Conservation (phyloP, 2,888 invertebrate genomes). For the Aphidoletes aphidimyza region DNA sequence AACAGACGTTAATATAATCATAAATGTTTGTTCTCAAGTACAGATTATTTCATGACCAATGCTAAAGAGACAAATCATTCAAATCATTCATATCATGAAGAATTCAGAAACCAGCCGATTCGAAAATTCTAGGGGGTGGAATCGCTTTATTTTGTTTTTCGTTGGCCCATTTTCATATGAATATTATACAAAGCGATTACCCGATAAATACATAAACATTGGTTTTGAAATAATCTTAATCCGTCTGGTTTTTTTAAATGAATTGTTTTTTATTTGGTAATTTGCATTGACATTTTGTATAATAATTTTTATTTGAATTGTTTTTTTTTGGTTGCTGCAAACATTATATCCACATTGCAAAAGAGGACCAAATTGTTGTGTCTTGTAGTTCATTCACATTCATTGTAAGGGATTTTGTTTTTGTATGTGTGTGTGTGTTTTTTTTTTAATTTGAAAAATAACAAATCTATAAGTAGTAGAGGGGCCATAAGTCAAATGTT, state of each 20-base stretch:
- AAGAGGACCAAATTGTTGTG: background rate
- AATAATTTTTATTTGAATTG: background rate
- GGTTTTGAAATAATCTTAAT: slow-evolving; percentile 1
- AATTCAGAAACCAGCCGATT: slow-evolving; percentile 14
- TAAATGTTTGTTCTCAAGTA: too few relatives aligned
- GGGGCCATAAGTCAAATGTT: background rate
- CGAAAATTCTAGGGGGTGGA: background rate
- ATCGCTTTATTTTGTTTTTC: too few relatives aligned
- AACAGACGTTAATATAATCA: too few relatives aligned
- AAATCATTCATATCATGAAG: too few relatives aligned
- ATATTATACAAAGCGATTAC: too few relatives aligned
- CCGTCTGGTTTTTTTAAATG: background rate
- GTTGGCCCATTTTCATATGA: too few relatives aligned
- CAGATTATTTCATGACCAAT: too few relatives aligned
- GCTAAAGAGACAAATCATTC: too few relatives aligned
- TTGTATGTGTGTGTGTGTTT: too few relatives aligned
- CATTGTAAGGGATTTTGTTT: background rate
- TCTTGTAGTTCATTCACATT: slow-evolving; percentile 14
- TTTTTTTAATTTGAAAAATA: background rate
- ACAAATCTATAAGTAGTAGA: background rate
- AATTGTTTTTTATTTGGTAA: slow-evolving; percentile 9
- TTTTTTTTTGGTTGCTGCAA: slow-evolving; percentile 11
- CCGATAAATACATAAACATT: background rate
- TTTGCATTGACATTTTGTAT: background rate
- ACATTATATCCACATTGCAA: slow-evolving; percentile 38